Evolutionary conservation across 1,140 invertebrate genomes (phyloP).

Genomic region (Drosophila tani): DNA sequence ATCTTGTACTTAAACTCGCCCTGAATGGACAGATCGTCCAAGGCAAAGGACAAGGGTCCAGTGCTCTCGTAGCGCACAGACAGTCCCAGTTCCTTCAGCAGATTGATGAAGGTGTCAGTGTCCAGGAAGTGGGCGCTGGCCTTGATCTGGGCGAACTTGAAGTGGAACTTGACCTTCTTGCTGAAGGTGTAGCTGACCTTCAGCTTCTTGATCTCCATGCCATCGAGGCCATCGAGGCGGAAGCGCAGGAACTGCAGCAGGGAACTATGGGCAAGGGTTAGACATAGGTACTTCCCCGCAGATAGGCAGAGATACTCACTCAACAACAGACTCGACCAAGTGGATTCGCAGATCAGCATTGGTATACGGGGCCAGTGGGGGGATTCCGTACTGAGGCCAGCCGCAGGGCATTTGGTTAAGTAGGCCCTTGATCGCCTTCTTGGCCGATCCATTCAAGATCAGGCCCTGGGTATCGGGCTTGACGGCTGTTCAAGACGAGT

Average conservation of each 20-base stretch:
- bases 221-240: slow-evolving; percentile 78
- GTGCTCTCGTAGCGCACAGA: slow-evolving; percentile 72
- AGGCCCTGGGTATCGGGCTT: slow-evolving; percentile 63
- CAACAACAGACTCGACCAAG: slow-evolving; percentile 66
- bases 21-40: slow-evolving; percentile 69
- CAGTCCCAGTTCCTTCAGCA: slow-evolving; percentile 66
- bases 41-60: slow-evolving; percentile 64
- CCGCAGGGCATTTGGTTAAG: slow-evolving; percentile 74
- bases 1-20: slow-evolving; percentile 84
- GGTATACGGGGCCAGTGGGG: slow-evolving; percentile 79
- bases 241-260: slow-evolving; percentile 77
- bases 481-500: slow-evolving; percentile 29
- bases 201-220: slow-evolving; percentile 72
- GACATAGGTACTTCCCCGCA: not conserved
- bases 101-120: slow-evolving; percentile 68
- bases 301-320: slow-evolving; percentile 58
- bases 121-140: slow-evolving; percentile 64
- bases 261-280: slow-evolving; percentile 18
- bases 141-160: slow-evolving; percentile 59
- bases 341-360: slow-evolving; percentile 75
- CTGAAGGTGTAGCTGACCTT: slow-evolving; percentile 81
- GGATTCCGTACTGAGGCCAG: slow-evolving; percentile 73
- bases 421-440: slow-evolving; percentile 69
- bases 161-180: slow-evolving; percentile 77
- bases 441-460: slow-evolving; percentile 75